Percentiles rank a stretch among this genome's conserved stretches.
Evolutionary conservation across 2,113 vertebrate species (phyloP).

Genomic region (Strigops habroptila): DNA sequence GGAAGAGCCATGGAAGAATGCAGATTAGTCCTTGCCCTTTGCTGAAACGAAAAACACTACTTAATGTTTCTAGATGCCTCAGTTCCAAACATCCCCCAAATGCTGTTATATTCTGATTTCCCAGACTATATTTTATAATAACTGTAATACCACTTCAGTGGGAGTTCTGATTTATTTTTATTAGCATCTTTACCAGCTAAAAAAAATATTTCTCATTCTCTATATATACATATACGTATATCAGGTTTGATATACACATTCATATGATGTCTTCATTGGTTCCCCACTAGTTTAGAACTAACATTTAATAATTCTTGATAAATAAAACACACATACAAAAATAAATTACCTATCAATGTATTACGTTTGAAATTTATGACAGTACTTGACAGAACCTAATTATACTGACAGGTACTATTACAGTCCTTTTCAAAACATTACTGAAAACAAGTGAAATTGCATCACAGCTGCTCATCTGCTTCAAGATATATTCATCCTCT

Average conservation of each 20-base stretch:
- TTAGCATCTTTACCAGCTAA: neutral
- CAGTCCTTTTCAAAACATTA: neutral
- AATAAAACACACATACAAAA: neutral
- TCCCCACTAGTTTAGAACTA: neutral
- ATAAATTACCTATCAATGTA: neutral
- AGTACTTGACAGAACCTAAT: neutral
- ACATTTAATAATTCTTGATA: neutral
- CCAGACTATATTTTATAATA: neutral
- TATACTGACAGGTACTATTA: neutral
- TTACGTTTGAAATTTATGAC: neutral
- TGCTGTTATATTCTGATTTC: neutral
- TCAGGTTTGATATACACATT: neutral
- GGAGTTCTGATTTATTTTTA: neutral
- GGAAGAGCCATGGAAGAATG: slow-evolving; percentile 41
- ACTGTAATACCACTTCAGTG: neutral
- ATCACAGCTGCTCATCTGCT: neutral
- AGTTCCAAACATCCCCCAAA: neutral
- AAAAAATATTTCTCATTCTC: neutral
- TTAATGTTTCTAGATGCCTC: slow-evolving; percentile 31
- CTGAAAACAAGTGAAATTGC: neutral
- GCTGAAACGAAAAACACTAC: neutral
- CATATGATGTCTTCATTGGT: neutral
- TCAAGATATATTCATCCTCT: neutral
- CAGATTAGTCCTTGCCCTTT: slow-evolving; percentile 38
- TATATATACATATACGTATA: neutral